phyloP scores from a whole-genome alignment of 1,140 invertebrate species.

The Copidosoma floridanum region DNA sequence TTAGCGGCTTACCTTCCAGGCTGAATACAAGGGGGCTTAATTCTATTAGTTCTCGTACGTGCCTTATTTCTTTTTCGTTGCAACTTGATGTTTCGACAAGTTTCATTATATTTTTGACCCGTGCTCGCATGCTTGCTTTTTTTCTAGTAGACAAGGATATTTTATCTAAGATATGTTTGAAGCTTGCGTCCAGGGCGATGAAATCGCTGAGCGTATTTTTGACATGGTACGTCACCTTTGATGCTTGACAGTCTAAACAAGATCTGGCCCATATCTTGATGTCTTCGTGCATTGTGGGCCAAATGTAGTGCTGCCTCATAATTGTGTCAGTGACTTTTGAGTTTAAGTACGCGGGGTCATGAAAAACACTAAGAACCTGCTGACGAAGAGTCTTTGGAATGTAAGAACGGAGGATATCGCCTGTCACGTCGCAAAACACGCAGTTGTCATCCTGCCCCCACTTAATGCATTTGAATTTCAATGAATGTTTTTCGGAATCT shows the following conservation, averaged over 20 bases:
- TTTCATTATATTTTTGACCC: too few species aligned
- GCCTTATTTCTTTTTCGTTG: too few species aligned
- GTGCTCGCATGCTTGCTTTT: too few species aligned
- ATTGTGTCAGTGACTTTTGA: neutral
- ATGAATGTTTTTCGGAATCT: neutral
- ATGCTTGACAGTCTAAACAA: neutral
- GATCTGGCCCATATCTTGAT: neutral
- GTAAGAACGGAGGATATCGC: neutral
- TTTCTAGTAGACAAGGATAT: too few species aligned
- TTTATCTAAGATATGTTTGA: conserved; percentile 27
- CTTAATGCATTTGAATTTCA: neutral
- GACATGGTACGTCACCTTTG: conserved; percentile 21
- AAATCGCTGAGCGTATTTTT: neutral
- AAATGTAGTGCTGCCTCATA: neutral
- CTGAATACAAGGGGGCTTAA: too few species aligned
- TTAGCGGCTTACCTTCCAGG: too few species aligned
- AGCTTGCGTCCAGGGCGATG: neutral
- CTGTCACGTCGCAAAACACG: neutral
- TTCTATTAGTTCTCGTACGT: too few species aligned
- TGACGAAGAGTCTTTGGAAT: neutral
- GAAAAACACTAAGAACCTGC: neutral
- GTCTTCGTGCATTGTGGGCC: neutral
- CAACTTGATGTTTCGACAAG: too few species aligned
- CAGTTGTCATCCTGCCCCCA: neutral
- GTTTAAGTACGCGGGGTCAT: neutral